phyloP scores from a whole-genome alignment of 2,113 vertebrate species.

The Etia nguti region DNA sequence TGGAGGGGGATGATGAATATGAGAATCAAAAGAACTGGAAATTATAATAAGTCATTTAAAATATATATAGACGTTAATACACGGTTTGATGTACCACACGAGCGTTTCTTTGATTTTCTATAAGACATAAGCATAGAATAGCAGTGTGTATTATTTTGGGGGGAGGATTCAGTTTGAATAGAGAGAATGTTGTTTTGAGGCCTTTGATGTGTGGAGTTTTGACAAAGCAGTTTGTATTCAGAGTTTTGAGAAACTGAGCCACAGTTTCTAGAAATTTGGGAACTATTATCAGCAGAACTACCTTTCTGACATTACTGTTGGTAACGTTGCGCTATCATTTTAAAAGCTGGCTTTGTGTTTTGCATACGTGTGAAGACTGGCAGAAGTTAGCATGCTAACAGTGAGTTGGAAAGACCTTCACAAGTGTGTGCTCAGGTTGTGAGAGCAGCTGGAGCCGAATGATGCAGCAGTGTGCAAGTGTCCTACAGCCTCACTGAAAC shows the following conservation, averaged over 20 bases:
- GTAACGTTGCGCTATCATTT: not conserved
- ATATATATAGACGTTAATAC: fast-evolving
- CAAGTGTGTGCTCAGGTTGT: not conserved
- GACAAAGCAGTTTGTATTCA: not conserved
- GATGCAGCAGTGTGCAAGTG: not conserved
- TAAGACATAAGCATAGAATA: not conserved
- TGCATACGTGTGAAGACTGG: fast-evolving
- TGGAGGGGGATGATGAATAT: not conserved
- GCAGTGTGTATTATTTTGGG: not conserved
- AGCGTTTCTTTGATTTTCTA: not conserved
- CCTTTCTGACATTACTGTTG: not conserved
- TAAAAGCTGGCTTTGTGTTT: not conserved
- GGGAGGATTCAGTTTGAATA: not conserved
- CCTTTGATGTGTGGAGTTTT: not conserved
- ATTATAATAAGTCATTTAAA: not conserved
- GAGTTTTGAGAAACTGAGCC: not conserved
- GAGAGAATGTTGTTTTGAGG: fast-evolving
- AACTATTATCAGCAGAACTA: not conserved
- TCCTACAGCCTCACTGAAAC: not conserved
- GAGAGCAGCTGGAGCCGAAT: not conserved
- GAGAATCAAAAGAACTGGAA: not conserved
- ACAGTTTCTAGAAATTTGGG: not conserved
- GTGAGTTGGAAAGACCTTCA: not conserved
- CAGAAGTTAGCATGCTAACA: not conserved
- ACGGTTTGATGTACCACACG: not conserved